A percentile compares a stretch with the other conserved stretches of the same genome.
phyloP scores from a whole-genome alignment of 53 echinoderm and acorn worm species.

The Holothuria leucospilota region DNA sequence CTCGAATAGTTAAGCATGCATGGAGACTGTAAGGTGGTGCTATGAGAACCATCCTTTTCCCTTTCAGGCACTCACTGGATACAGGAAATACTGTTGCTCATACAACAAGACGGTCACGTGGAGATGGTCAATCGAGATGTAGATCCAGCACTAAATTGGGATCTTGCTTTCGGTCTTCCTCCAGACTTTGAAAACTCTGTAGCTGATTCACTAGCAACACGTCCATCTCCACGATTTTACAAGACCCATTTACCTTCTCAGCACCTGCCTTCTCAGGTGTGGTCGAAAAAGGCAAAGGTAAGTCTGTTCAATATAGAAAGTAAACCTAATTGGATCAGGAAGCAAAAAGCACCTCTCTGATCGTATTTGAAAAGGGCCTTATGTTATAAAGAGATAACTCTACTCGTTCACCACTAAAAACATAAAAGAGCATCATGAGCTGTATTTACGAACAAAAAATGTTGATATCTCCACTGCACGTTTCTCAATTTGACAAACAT shows the following conservation, averaged over 20 bases:
- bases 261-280: slow-evolving; percentile 17
- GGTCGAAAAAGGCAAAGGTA: slow-evolving; percentile 40
- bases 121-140: not conserved
- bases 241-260: slow-evolving; percentile 12
- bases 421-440: no score
- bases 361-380: no score
- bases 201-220: not conserved
- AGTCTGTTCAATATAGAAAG: not conserved
- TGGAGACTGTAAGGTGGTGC: no score
- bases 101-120: slow-evolving; percentile 23
- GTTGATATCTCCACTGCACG: no score
- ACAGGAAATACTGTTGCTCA: slow-evolving; percentile 1
- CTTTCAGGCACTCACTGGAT: slow-evolving; percentile 26
- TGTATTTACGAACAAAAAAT: no score
- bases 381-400: no score
- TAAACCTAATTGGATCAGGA: not conserved
- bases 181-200: not conserved
- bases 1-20: no score
- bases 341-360: no score
- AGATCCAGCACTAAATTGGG: not conserved
- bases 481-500: no score
- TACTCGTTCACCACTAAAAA: no score
- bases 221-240: slow-evolving; percentile 31
- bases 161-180: slow-evolving; percentile 1
- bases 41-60: no score